Conservation (phyloP, 2,888 invertebrate species). For the Caenorhabditis virilis region DNA sequence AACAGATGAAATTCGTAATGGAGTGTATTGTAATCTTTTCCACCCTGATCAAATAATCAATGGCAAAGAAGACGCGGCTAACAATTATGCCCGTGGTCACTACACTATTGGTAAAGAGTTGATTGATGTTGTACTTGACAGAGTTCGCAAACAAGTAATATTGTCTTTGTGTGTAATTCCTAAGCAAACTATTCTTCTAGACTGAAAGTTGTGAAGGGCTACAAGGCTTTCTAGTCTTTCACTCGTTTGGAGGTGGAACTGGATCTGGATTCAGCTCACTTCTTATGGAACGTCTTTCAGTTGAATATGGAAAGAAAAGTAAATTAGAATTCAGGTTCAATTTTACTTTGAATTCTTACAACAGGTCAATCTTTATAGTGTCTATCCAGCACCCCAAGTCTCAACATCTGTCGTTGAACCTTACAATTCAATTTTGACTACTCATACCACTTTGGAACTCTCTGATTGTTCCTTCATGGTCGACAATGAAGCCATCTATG, state of each 20-base stretch:
- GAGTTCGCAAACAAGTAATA: conserved; percentile 76
- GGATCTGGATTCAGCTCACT: conserved; percentile 87
- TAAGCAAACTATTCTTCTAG: conserved; percentile 12
- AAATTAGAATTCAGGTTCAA: conserved; percentile 79
- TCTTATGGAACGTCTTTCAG: conserved; percentile 82
- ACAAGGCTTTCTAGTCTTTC: conserved; percentile 74
- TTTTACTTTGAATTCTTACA: background rate
- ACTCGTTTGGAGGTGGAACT: conserved; percentile 79
- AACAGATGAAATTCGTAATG: conserved; percentile 84
- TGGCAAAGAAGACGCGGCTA: conserved; percentile 94
- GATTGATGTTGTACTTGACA: conserved; percentile 76
- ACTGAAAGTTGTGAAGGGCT: conserved; percentile 81
- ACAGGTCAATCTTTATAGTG: conserved; percentile 26
- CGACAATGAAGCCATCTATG: conserved; percentile 90
- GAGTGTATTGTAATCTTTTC: conserved; percentile 73
- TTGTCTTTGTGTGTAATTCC: background rate
- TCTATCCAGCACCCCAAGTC: conserved; percentile 71
- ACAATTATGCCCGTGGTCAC: conserved; percentile 95
- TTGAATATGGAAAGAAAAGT: conserved; percentile 84
- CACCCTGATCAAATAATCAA: conserved; percentile 88
- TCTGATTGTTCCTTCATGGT: conserved; percentile 94
- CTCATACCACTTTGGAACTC: conserved; percentile 89
- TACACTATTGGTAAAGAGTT: conserved; percentile 82
- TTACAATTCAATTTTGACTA: conserved; percentile 92
- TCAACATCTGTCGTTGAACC: conserved; percentile 92